phyloP scores from a whole-genome alignment of 2,113 vertebrate genomes.

The Tapirus terrestris region DNA sequence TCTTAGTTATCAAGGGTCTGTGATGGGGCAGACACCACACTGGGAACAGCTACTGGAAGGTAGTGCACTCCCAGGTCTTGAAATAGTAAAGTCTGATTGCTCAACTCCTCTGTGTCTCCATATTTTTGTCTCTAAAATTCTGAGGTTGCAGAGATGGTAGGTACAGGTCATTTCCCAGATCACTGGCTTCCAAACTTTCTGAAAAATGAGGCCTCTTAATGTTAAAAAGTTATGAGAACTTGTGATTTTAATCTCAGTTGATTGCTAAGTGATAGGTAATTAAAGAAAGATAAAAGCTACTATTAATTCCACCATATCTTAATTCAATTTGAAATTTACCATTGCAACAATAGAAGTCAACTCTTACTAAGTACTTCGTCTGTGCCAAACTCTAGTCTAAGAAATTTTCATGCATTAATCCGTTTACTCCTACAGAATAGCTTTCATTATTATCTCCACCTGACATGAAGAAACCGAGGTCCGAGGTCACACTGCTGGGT shows the following conservation, averaged over 20 bases:
- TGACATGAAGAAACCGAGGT: background rate
- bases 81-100: background rate
- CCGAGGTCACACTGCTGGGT: background rate
- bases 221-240: background rate
- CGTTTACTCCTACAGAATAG: background rate
- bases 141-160: background rate
- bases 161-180: background rate
- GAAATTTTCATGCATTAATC: background rate
- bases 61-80: background rate
- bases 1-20: background rate
- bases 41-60: fast-evolving
- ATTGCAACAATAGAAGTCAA: background rate
- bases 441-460: background rate
- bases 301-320: background rate
- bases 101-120: background rate
- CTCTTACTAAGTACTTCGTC: background rate
- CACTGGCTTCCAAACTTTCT: background rate
- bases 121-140: background rate
- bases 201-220: background rate
- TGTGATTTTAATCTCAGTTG: background rate
- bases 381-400: background rate
- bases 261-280: background rate
- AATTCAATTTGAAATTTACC: background rate
- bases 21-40: background rate
- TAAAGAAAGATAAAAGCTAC: background rate